Conservation (phyloP, 2,113 vertebrate genomes). For the Theristicus caerulescens region DNA sequence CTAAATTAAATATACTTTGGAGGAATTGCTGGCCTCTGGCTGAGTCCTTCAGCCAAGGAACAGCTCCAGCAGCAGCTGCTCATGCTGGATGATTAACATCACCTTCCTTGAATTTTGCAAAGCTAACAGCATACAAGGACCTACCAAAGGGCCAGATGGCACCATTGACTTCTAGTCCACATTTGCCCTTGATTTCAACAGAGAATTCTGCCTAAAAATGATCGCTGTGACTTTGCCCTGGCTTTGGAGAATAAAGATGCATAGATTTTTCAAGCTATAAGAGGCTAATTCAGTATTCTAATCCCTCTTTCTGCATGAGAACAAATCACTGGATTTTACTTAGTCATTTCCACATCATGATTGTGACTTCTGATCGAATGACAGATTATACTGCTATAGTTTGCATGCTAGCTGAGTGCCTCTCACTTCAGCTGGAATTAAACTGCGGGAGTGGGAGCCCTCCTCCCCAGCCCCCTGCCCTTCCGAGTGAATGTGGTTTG, state of each 20-base stretch:
- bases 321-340: background rate
- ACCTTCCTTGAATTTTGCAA: background rate
- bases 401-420: background rate
- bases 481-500: background rate
- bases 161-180: background rate
- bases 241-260: background rate
- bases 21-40: background rate
- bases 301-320: background rate
- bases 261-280: background rate
- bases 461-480: background rate
- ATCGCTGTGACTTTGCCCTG: background rate
- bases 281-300: background rate
- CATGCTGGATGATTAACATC: background rate
- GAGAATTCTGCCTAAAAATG: background rate
- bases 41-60: background rate
- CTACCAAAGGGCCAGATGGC: background rate
- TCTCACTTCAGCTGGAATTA: background rate
- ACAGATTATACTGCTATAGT: background rate
- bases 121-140: background rate
- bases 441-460: background rate
- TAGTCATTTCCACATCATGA: background rate
- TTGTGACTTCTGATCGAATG: background rate
- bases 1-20: background rate
- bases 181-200: background rate
- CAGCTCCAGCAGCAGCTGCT: constrained; percentile 14